Conservation (phyloP, 2,888 invertebrate species). For the Eubasilissa splendida region DNA sequence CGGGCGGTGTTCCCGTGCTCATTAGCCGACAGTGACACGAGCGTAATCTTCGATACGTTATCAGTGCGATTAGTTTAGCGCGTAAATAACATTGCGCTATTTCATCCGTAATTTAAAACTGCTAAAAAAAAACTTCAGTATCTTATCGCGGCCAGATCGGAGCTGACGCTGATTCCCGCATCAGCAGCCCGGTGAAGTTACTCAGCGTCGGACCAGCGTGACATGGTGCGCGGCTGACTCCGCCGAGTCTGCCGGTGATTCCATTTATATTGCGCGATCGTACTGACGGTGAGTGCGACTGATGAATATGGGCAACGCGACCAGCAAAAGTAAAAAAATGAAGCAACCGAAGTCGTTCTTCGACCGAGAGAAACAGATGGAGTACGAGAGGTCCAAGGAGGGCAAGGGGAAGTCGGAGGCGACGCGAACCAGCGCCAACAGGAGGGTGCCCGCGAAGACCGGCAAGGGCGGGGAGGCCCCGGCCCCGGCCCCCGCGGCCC, state of each 20-base stretch:
- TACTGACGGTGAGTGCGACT: too few relatives aligned
- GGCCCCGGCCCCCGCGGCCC: constrained; percentile 47
- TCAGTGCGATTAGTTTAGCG: constrained; percentile 12
- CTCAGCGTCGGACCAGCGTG: not conserved
- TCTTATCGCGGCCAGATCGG: constrained; percentile 20
- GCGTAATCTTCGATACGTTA: constrained; percentile 4
- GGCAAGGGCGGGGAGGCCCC: constrained; percentile 61
- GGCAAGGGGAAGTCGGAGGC: constrained; percentile 58
- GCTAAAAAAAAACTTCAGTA: constrained; percentile 10
- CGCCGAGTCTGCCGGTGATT: too few relatives aligned
- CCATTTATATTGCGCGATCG: not conserved
- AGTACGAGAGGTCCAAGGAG: constrained; percentile 64
- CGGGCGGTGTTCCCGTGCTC: too few relatives aligned
- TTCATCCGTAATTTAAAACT: not conserved
- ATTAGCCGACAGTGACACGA: too few relatives aligned
- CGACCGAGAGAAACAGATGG: constrained; percentile 66
- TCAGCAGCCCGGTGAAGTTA: not conserved
- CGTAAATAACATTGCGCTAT: not conserved
- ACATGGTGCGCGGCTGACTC: not conserved
- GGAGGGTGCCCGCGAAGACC: constrained; percentile 60
- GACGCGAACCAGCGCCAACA: not conserved
- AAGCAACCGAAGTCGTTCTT: constrained; percentile 69
- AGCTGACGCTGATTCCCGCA: not conserved
- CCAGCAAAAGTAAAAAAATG: constrained; percentile 62
- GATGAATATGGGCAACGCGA: constrained; percentile 65